These are phyloP conservation scores for Oreochromis mossambicus DNA, from an alignment of 2,797 vertebrate species.

Conservation along the genomic window DNA sequence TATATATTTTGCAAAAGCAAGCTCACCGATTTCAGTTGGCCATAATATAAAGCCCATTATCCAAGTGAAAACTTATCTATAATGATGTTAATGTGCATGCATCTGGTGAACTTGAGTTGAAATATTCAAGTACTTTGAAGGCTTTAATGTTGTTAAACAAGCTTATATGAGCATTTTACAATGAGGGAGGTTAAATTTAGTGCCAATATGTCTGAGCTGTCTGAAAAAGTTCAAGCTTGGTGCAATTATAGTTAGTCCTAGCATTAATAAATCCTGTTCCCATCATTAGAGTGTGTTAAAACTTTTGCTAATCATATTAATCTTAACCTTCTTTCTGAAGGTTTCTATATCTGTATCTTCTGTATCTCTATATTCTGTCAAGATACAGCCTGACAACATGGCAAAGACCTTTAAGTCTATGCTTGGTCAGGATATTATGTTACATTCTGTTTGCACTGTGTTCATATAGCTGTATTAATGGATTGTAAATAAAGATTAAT, in stretches of 20 bases:
- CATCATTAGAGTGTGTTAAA: background rate
- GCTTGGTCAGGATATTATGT: background rate
- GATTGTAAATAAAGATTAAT: conserved; percentile 19
- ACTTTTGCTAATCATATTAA: background rate
- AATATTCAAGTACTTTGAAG: background rate
- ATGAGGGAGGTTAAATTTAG: background rate
- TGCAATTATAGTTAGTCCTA: conserved; percentile 5
- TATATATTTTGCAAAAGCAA: background rate
- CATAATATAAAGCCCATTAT: background rate
- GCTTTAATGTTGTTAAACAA: background rate
- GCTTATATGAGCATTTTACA: background rate
- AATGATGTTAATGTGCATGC: background rate
- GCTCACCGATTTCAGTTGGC: background rate
- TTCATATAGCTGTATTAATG: conserved; percentile 1
- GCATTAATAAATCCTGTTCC: background rate
- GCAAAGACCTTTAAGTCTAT: background rate
- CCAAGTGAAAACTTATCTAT: background rate
- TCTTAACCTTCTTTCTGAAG: background rate
- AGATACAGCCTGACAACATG: background rate
- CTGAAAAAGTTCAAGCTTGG: background rate
- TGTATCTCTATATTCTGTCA: background rate
- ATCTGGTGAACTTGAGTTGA: background rate
- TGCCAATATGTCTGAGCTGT: background rate
- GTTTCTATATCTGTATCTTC: background rate
- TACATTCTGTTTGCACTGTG: background rate